phyloP scores from a whole-genome alignment of 2,888 invertebrate species.

The Standfussiana lucernea region DNA sequence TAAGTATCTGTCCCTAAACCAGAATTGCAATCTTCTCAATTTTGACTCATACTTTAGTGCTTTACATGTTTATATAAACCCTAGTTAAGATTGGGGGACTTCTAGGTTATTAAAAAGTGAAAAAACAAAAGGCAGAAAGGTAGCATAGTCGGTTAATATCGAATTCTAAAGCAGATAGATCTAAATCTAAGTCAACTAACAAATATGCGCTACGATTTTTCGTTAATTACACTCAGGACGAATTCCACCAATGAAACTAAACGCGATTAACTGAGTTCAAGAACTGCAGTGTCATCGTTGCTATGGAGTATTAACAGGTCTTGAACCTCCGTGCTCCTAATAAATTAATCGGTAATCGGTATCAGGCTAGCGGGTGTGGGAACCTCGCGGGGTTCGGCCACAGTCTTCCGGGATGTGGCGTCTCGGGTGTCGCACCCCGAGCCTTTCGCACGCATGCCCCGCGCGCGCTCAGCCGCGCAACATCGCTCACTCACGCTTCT shows the following conservation, averaged over 20 bases:
- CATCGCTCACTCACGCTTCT: constrained; percentile 79
- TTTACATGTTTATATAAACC: too few relatives aligned
- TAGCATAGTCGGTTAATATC: too few relatives aligned
- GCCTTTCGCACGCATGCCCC: constrained; percentile 86
- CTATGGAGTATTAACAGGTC: background rate
- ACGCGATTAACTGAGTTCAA: background rate
- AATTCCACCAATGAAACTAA: background rate
- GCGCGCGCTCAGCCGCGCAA: constrained; percentile 77
- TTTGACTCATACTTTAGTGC: background rate
- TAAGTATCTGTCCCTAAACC: background rate
- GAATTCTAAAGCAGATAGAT: background rate
- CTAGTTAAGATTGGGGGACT: background rate
- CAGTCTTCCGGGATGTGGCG: constrained; percentile 90
- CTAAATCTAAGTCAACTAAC: background rate
- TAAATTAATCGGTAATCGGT: constrained; percentile 45
- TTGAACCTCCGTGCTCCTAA: background rate
- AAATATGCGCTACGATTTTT: constrained; percentile 2
- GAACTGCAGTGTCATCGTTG: background rate
- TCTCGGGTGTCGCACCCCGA: constrained; percentile 80
- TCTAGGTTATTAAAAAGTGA: background rate
- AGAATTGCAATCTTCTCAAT: background rate
- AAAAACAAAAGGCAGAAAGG: background rate
- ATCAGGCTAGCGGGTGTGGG: constrained; percentile 74
- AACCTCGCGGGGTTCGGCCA: constrained; percentile 77
- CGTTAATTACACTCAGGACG: background rate